These are phyloP conservation scores for Rhopalosiphum maidis DNA, from an alignment of 1,140 invertebrate species.

Conservation along the genomic window DNA sequence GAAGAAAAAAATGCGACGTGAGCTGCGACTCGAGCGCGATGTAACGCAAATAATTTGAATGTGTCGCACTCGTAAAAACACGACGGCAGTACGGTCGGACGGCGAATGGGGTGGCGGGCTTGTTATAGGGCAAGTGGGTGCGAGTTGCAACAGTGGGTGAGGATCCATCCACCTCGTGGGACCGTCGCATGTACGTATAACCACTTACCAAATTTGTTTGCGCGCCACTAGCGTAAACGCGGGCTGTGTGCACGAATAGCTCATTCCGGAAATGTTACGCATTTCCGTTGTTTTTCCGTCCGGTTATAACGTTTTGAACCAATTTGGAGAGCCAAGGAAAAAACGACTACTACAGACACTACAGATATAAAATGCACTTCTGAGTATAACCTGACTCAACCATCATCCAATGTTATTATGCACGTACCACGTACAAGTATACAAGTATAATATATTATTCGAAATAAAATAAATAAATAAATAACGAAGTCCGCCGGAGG, in stretches of 20 bases:
- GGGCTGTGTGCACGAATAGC: background rate
- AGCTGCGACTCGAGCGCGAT: background rate
- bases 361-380: background rate
- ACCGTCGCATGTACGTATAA: background rate
- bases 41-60: background rate
- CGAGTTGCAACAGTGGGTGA: background rate
- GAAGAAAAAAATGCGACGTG: background rate
- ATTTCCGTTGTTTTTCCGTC: background rate
- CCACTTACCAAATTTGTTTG: slow-evolving; percentile 52
- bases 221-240: background rate
- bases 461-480: background rate
- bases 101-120: too few relatives aligned
- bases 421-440: background rate
- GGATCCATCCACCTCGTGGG: background rate
- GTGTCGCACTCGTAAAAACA: background rate
- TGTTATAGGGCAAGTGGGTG: background rate
- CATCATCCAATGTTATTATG: background rate
- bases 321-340: background rate
- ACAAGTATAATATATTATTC: background rate
- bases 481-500: background rate
- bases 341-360: background rate
- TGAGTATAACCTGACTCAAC: background rate
- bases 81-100: background rate
- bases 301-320: background rate
- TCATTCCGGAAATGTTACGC: background rate